These are phyloP conservation scores for Bujurquina vittata DNA, from an alignment of 2,113 vertebrate species.

Conservation along the genomic window DNA sequence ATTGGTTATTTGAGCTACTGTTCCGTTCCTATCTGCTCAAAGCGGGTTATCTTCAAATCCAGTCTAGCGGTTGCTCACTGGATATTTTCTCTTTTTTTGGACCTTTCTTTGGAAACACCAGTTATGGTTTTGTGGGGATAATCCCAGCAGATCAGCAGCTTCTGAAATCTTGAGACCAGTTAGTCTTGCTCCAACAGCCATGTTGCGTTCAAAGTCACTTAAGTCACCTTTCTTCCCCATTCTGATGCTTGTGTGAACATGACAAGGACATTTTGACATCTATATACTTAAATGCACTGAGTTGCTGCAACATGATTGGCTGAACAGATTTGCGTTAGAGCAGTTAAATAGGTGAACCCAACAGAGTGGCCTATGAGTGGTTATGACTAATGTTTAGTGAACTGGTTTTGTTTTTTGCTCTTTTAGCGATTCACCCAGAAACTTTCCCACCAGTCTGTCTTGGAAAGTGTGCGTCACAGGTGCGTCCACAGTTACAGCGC, in stretches of 20 bases:
- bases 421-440: neutral
- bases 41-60: too few relatives aligned
- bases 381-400: neutral
- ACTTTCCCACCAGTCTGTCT: neutral
- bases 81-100: too few relatives aligned
- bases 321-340: neutral
- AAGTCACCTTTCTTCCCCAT: neutral
- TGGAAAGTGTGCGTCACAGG: neutral
- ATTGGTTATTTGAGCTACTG: too few relatives aligned
- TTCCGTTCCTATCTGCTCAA: too few relatives aligned
- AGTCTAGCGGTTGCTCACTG: too few relatives aligned
- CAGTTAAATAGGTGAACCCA: neutral
- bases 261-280: neutral
- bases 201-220: neutral
- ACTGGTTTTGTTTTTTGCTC: neutral
- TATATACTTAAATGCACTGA: neutral
- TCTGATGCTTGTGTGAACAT: neutral
- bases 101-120: too few relatives aligned
- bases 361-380: neutral
- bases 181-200: too few relatives aligned
- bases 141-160: too few relatives aligned
- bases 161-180: too few relatives aligned
- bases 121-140: too few relatives aligned
- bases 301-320: neutral
- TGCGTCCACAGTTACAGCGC: neutral